These are phyloP conservation scores for Ormyrus rosae DNA, from an alignment of 2,888 invertebrate genomes.

Conservation along the genomic window DNA sequence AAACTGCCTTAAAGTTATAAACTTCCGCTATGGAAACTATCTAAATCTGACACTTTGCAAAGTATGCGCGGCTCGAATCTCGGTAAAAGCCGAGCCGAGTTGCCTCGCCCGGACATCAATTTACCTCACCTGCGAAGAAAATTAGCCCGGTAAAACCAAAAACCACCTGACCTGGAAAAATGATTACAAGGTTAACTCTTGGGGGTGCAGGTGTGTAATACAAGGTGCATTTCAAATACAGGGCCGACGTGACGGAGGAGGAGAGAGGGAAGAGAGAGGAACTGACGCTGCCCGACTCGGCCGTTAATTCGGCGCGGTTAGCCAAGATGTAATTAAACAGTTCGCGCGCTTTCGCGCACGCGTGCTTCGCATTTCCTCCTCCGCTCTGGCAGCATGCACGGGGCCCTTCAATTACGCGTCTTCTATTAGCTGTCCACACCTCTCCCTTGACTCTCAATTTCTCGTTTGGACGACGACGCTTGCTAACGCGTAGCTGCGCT, in stretches of 20 bases:
- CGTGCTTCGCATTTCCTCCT: constrained; percentile 27
- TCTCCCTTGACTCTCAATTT: background rate
- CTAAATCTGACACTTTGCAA: too few species aligned
- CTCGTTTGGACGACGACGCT: background rate
- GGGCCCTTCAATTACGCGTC: constrained; percentile 50
- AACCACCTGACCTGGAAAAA: constrained; percentile 7
- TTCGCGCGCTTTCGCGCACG: background rate
- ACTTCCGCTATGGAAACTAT: too few species aligned
- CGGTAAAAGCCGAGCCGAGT: too few species aligned
- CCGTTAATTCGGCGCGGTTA: constrained; percentile 49
- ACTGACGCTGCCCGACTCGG: background rate
- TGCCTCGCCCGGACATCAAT: too few species aligned
- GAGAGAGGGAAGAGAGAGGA: too few species aligned
- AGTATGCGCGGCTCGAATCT: too few species aligned
- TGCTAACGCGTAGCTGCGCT: too few species aligned
- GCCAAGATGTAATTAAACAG: constrained; percentile 53
- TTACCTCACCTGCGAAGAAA: too few species aligned
- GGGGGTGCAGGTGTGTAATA: background rate
- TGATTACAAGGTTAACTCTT: constrained; percentile 23
- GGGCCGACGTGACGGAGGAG: background rate
- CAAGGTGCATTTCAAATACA: constrained; percentile 30
- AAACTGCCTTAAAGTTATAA: too few species aligned
- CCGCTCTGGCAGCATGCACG: background rate
- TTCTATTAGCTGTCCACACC: background rate
- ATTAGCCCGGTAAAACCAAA: too few species aligned